Conservation (phyloP, 2,797 vertebrate genomes). For the Pyrocephalus nanus region DNA sequence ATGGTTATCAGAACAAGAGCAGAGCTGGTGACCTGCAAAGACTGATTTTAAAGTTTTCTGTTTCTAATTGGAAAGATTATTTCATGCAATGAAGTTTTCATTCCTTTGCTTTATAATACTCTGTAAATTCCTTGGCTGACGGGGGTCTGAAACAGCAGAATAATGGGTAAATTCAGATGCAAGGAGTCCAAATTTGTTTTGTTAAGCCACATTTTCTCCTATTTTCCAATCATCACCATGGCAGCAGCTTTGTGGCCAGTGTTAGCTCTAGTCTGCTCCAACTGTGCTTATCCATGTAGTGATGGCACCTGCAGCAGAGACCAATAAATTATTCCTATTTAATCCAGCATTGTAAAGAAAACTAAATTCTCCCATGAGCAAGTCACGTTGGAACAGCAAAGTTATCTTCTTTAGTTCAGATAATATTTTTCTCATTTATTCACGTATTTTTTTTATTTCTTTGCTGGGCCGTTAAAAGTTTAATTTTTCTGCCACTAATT, state of each 20-base stretch:
- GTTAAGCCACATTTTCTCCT: neutral
- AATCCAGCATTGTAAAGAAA: neutral
- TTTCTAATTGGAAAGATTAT: neutral
- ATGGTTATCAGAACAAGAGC: neutral
- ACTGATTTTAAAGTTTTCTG: neutral
- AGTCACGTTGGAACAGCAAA: neutral
- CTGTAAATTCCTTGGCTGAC: neutral
- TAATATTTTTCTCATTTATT: neutral
- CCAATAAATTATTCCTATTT: neutral
- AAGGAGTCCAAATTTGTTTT: neutral
- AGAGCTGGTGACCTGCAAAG: neutral
- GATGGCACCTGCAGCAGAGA: neutral
- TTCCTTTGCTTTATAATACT: neutral
- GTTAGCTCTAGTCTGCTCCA: neutral
- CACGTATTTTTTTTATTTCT: neutral
- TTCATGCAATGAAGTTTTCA: neutral
- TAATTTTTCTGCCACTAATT: neutral
- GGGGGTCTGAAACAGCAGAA: neutral
- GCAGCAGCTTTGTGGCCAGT: neutral
- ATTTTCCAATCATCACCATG: neutral
- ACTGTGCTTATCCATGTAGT: accelerated
- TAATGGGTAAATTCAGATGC: neutral
- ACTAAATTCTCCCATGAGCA: neutral
- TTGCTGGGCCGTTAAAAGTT: neutral
- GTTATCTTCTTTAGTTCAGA: neutral